phyloP scores from a whole-genome alignment of 2,113 vertebrate species.

The Anolis carolinensis region DNA sequence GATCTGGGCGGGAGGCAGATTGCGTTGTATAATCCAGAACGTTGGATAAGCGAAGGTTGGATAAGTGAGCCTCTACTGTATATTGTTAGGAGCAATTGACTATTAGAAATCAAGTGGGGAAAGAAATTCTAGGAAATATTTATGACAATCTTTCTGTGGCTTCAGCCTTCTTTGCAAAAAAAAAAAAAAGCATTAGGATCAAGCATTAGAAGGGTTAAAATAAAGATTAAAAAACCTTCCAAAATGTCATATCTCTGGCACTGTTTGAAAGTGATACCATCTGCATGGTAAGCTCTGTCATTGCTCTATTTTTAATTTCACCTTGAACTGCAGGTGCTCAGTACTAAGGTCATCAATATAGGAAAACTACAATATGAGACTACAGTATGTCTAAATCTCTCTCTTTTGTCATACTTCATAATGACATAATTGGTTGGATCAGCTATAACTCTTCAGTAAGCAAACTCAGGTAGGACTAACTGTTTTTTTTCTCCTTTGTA shows the following conservation, averaged over 20 bases:
- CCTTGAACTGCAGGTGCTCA: not conserved
- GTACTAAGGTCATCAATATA: not conserved
- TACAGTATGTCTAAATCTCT: not conserved
- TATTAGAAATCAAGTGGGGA: not conserved
- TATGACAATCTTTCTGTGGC: not conserved
- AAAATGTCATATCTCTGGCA: not conserved
- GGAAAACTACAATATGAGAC: not conserved
- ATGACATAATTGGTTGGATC: not conserved
- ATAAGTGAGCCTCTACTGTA: no score
- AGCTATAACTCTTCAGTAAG: not conserved
- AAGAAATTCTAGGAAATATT: not conserved
- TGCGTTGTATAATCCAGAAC: no score
- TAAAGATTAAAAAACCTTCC: no score
- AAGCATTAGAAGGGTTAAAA: constrained; percentile 16
- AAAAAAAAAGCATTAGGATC: constrained; percentile 26
- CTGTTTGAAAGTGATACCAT: constrained; percentile 52
- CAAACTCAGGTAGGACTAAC: not conserved
- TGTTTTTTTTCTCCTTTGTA: not conserved
- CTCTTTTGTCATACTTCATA: not conserved
- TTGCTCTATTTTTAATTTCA: constrained; percentile 25
- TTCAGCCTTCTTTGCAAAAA: constrained; percentile 17
- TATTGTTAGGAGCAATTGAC: not conserved
- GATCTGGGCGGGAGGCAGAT: no score
- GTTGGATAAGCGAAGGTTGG: no score
- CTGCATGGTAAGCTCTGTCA: constrained; percentile 43